Percentiles rank a stretch among this genome's conserved stretches.
These are phyloP conservation scores for Ceratosolen solmsi DNA, from an alignment of 1,140 invertebrate genomes.

Conservation along the genomic window DNA sequence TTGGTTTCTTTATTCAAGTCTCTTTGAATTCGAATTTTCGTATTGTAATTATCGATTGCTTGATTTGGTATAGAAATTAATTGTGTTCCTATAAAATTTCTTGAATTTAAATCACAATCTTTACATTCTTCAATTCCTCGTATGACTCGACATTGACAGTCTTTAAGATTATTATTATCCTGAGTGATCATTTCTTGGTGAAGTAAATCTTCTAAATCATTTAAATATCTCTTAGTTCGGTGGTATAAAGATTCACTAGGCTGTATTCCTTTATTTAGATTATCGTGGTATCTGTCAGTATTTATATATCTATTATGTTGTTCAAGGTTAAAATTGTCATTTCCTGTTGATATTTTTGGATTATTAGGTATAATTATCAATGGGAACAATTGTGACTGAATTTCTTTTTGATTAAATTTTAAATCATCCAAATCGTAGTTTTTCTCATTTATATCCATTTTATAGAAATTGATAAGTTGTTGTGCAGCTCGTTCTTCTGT, in stretches of 20 bases:
- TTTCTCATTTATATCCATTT: conserved; percentile 18
- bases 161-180: conserved; percentile 59
- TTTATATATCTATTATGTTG: not conserved
- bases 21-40: conserved; percentile 25
- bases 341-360: not conserved
- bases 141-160: conserved; percentile 61
- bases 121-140: conserved; percentile 44
- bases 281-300: not conserved
- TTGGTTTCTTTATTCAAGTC: not conserved
- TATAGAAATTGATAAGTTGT: conserved; percentile 50
- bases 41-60: not conserved
- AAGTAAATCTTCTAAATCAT: conserved; percentile 53
- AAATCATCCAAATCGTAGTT: conserved; percentile 9
- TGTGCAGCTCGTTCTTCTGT: conserved; percentile 47
- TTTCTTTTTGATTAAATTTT: not conserved
- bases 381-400: not conserved
- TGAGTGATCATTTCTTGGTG: conserved; percentile 62
- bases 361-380: not conserved
- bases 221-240: conserved; percentile 45
- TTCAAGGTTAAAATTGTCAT: not conserved
- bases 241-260: not conserved
- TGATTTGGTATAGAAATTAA: not conserved
- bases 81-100: not conserved
- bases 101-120: not conserved
- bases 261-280: not conserved